Conservation (phyloP, 2,888 invertebrate genomes). For the Chrysotoxum bicinctum region DNA sequence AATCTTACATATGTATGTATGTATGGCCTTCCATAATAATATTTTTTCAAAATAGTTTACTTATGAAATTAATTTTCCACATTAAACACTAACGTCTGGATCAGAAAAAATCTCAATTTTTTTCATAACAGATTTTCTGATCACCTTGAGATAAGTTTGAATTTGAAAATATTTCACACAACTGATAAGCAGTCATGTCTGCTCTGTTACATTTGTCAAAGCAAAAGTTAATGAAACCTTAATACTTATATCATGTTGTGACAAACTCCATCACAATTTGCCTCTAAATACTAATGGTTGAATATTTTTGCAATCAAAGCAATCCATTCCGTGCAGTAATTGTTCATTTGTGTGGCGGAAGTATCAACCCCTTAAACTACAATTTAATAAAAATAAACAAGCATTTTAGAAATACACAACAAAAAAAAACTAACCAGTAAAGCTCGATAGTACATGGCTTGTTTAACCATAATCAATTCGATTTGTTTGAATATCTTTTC, state of each 20-base stretch:
- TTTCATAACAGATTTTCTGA: background rate
- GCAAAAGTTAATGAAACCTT: background rate
- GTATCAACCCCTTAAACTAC: background rate
- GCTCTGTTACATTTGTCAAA: background rate
- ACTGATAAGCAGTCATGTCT: constrained; percentile 10
- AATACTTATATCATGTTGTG: background rate
- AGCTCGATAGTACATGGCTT: constrained; percentile 86
- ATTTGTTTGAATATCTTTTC: constrained; percentile 84
- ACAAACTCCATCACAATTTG: background rate
- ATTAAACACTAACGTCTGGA: too few species aligned
- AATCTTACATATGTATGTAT: too few species aligned
- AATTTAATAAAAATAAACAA: background rate
- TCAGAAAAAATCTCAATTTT: too few species aligned
- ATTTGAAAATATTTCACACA: background rate
- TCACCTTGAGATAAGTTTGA: background rate
- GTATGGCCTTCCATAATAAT: too few species aligned
- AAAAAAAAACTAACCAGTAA: constrained; percentile 84
- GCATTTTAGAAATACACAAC: background rate
- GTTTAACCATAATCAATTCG: constrained; percentile 84
- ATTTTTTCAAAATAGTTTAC: too few species aligned
- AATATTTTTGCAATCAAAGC: background rate
- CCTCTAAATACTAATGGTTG: background rate
- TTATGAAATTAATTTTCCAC: too few species aligned
- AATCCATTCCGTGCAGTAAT: background rate
- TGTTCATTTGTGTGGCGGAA: background rate